These are phyloP conservation scores for Archips crataeganus DNA, from an alignment of 2,888 invertebrate genomes.

Conservation along the genomic window DNA sequence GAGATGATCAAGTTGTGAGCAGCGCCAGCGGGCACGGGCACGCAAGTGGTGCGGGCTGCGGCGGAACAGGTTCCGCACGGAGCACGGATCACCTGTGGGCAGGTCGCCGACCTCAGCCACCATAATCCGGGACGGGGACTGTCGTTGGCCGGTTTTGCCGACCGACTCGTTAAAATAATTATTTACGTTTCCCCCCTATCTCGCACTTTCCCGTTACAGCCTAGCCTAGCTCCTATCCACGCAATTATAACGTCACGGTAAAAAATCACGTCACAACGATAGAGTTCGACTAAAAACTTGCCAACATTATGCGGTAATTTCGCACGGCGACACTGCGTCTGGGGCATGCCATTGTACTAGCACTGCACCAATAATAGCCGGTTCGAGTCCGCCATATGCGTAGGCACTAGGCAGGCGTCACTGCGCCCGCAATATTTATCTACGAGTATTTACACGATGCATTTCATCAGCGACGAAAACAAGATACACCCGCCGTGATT, in stretches of 20 bases:
- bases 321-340: slow-evolving; percentile 77
- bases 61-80: slow-evolving; percentile 78
- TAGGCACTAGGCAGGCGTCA: slow-evolving; percentile 46
- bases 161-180: slow-evolving; percentile 40
- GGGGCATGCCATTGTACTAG: slow-evolving; percentile 67
- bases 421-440: slow-evolving; percentile 19
- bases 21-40: slow-evolving; percentile 54
- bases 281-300: slow-evolving; percentile 52
- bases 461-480: neutral
- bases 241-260: slow-evolving; percentile 35
- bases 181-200: slow-evolving; percentile 36
- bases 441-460: slow-evolving; percentile 6
- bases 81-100: slow-evolving; percentile 76
- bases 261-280: neutral
- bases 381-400: slow-evolving; percentile 54
- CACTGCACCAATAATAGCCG: slow-evolving; percentile 70
- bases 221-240: slow-evolving; percentile 5
- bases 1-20: slow-evolving; percentile 10
- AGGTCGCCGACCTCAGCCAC: slow-evolving; percentile 75
- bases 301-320: slow-evolving; percentile 70
- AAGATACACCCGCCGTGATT: neutral
- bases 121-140: slow-evolving; percentile 61
- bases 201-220: slow-evolving; percentile 29
- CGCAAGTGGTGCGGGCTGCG: slow-evolving; percentile 74
- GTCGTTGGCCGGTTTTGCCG: slow-evolving; percentile 38